Base-by-base conservation (phyloP, 1,140 invertebrate species). In the Paramacrobiotus metropolitanus region DNA sequence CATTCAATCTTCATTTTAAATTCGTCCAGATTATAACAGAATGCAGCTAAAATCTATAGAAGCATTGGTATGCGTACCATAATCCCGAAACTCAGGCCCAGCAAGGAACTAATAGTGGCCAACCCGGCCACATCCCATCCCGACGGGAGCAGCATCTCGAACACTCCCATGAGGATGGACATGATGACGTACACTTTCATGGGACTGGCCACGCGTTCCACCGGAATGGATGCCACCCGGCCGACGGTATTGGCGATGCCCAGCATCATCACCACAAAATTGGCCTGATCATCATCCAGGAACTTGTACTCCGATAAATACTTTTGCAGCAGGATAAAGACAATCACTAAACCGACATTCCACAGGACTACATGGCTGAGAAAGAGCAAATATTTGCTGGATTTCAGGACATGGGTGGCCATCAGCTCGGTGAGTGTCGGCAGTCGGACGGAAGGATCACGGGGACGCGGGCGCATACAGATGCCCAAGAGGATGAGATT, bases 271-370 rank as follows among this genome's bases (percentile, higher is more conserved):
- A 15, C 48, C 4, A 55, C 28, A 9, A 55, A 24, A 15, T 15
- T 24, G 48, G 48, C 48, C 48, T 55, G 15, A 4, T 55, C 48
- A 9, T 15, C 24, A 15, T 15, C 28, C 48, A 55, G 28, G 24
- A 15, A 15, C 0, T 28, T 55, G 15, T 28, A 9, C 24, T 9
- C 48, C 15, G 28, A 20, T 15, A 55, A 9, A n/a, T 15, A 55
- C 15, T 24, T 55, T 15, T 55, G 15, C 15, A 55, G 48, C 48
- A 55, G 48, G 4, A 24, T 20, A 28, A 55, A 55, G 48, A 55
- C 48, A 24, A 55, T 55, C 15, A 55, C 28, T 15, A 55, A 55
- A 24, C 48, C 48, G 48, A 55, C 48, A 24, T 55, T 55, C 48
- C 48, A 55, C 15, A 55, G 15, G 4, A 55, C 15, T 15, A 55